Evolutionary conservation across 2,888 invertebrate species (phyloP), one percentile per base, ranked within the genome.

Genomic region (Drosophila fungiperda): DNA sequence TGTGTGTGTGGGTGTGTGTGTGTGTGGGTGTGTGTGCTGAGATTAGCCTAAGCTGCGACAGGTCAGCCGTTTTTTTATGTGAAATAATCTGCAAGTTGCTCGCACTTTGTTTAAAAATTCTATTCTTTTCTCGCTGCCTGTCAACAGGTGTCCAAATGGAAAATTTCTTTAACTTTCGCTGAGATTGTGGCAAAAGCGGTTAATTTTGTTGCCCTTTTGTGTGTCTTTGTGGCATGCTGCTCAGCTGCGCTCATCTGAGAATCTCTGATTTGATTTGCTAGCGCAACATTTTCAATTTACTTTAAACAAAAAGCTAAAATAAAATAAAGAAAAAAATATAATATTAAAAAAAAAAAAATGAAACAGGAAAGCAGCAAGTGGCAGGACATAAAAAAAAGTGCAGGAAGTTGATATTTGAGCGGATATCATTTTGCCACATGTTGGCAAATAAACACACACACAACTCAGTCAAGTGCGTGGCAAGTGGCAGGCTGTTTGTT

Each of bases 371-470:
- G 58, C 57, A 15, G 55, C 36, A 58, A 70, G 50, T 68, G 73
- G 53, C 55, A 45, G 59, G 54, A 59, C 55, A 65, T 42, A 23
- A 23, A 23, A 61, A 79, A 53, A 64, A 67, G 73, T 49, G 58
- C 85, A 73, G 84, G 83, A 89, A 85, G 89, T 89, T 80, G 88
- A 82, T 87, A 80, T 89, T 84, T 84, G 71, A 89, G 77, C 84
- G 89, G 89, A 85, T 89, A 89, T 89, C 87, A 89, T 85, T 89
- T 89, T 82, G 89, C 89, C 89, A 85, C 84, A 89, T 89, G 84
- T 89, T 82, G 80, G 87, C 58, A 73, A 89, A 89, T 84, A 87
- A 82, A 81, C 78, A 69, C 73, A 67, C 73, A 67, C 59, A 26
- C 26, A 26, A 26, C 26, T 4, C 26, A 65, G 60, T 36, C 50